phyloP scores from a whole-genome alignment of 2,113 vertebrate species.

The Edolisoma coerulescens region DNA sequence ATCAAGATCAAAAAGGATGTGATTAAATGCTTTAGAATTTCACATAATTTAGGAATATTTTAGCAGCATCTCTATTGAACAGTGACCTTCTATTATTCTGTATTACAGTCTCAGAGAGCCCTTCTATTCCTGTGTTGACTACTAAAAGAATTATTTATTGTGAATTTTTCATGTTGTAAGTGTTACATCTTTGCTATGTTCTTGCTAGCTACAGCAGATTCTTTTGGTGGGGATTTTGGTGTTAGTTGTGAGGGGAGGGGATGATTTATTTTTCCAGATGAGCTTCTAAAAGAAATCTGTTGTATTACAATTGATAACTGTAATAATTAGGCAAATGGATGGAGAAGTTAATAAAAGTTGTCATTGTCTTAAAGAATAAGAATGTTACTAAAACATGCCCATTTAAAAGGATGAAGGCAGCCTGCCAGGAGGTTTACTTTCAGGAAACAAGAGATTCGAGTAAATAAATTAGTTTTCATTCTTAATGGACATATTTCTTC shows the following conservation, averaged over 20 bases:
- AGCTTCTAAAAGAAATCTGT: background rate
- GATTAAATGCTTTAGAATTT: background rate
- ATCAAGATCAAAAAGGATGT: background rate
- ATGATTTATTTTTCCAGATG: background rate
- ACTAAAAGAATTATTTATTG: background rate
- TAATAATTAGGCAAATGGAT: background rate
- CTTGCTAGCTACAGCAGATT: background rate
- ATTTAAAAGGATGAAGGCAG: background rate
- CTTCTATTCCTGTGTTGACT: background rate
- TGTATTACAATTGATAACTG: background rate
- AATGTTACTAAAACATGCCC: background rate
- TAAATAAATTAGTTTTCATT: background rate
- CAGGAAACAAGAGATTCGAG: background rate
- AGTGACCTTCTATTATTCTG: background rate
- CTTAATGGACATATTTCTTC: background rate
- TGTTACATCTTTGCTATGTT: background rate
- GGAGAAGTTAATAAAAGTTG: background rate
- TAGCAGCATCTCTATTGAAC: background rate
- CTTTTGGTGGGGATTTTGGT: background rate
- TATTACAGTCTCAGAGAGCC: background rate
- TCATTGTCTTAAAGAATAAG: background rate
- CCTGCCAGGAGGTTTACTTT: background rate
- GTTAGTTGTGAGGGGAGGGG: fast-evolving
- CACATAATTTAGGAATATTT: background rate
- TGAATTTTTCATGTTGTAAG: background rate